These are phyloP conservation scores for Adelges cooleyi DNA, from an alignment of 1,140 invertebrate genomes.

Conservation along the genomic window DNA sequence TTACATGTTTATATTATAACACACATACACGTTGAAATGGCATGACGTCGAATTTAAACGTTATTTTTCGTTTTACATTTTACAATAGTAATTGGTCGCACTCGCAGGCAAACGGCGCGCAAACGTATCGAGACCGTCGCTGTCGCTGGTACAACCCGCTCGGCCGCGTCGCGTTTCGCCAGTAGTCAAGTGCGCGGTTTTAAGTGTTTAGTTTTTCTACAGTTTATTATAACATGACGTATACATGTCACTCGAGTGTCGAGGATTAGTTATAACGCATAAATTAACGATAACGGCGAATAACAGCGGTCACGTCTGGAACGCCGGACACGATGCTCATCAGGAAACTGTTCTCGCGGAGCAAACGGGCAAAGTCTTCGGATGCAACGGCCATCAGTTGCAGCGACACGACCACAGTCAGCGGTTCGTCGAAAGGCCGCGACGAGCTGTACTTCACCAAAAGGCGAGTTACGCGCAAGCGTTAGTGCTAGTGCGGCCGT, in stretches of 20 bases:
- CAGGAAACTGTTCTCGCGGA: not conserved
- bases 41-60: not conserved
- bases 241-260: too few species aligned
- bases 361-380: not conserved
- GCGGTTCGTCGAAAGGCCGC: not conserved
- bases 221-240: too few species aligned
- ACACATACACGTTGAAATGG: not conserved
- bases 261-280: too few species aligned
- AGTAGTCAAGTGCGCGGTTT: too few species aligned
- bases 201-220: too few species aligned
- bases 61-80: too few species aligned
- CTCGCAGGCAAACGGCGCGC: too few species aligned
- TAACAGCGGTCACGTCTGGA: not conserved
- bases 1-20: not conserved
- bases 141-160: too few species aligned
- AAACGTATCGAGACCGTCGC: too few species aligned
- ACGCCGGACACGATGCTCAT: not conserved
- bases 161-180: too few species aligned
- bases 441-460: conserved; percentile 7
- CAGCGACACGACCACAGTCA: not conserved
- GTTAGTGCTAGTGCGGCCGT: not conserved
- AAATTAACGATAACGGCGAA: too few species aligned
- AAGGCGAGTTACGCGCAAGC: not conserved
- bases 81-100: too few species aligned
- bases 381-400: not conserved